phyloP scores from a whole-genome alignment of 1,140 invertebrate species.

The Armadillidium nasatum region DNA sequence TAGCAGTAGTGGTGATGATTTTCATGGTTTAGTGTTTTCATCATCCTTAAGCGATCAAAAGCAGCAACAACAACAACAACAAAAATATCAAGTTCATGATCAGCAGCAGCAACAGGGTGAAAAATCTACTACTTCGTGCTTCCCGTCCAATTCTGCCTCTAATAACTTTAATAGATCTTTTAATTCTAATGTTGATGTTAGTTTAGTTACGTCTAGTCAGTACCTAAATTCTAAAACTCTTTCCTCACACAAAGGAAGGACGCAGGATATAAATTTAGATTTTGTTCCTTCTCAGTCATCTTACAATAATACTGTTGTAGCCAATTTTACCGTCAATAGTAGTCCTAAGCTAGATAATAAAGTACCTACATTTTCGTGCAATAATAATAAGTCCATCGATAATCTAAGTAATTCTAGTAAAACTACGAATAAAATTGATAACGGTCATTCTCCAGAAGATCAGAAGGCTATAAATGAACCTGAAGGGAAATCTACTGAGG shows the following conservation, averaged over 20 bases:
- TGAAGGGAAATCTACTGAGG: slow-evolving; percentile 28
- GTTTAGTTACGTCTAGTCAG: slow-evolving; percentile 4
- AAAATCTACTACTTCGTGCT: not conserved
- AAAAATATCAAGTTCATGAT: no score
- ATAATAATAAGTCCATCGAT: no score
- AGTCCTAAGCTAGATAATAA: not conserved
- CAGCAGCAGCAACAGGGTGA: not conserved
- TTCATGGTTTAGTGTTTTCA: not conserved
- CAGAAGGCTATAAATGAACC: not conserved
- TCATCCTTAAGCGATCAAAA: not conserved
- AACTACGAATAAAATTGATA: not conserved
- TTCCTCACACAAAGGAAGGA: not conserved
- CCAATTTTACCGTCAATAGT: not conserved
- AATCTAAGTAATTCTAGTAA: no score
- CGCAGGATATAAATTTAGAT: not conserved
- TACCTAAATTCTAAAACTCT: not conserved
- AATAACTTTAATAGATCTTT: not conserved
- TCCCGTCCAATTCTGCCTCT: slow-evolving; percentile 5
- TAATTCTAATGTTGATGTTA: not conserved
- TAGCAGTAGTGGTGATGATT: not conserved
- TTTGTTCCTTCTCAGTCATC: not conserved
- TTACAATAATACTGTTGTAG: not conserved
- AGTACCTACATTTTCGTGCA: no score
- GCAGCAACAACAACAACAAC: no score
- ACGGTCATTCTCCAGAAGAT: not conserved